phyloP scores from a whole-genome alignment of 2,888 invertebrate genomes.

The Petrophora chlorosata region DNA sequence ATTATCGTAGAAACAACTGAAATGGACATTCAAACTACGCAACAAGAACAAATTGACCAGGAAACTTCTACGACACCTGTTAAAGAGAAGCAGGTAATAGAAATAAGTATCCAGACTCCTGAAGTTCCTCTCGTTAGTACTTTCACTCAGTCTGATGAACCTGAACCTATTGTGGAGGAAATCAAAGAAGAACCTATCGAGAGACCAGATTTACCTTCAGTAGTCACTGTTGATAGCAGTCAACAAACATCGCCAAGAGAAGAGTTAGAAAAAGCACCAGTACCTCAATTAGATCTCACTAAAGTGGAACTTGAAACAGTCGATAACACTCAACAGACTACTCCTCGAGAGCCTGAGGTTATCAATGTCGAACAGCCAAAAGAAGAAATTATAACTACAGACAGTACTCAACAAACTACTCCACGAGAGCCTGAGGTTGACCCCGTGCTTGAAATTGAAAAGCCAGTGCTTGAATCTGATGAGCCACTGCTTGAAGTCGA shows the following conservation, averaged over 20 bases:
- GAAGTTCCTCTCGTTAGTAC: slow-evolving; percentile 63
- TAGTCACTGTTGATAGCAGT: slow-evolving; percentile 50
- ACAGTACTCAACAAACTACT: slow-evolving; percentile 60
- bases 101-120: slow-evolving; percentile 70
- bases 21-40: slow-evolving; percentile 66
- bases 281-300: not conserved
- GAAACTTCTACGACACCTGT: slow-evolving; percentile 70
- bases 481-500: not conserved
- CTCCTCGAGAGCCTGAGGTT: not conserved
- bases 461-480: not conserved
- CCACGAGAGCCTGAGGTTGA: slow-evolving; percentile 40
- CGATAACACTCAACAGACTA: not conserved
- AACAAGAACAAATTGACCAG: slow-evolving; percentile 60
- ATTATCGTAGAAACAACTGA: slow-evolving; percentile 66
- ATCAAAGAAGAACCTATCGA: slow-evolving; percentile 27
- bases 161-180: slow-evolving; percentile 46
- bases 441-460: slow-evolving; percentile 10
- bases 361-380: not conserved
- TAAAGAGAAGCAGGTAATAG: slow-evolving; percentile 55
- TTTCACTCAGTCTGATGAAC: slow-evolving; percentile 73
- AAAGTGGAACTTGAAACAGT: not conserved
- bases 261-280: slow-evolving; percentile 34
- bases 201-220: slow-evolving; percentile 30
- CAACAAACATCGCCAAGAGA: slow-evolving; percentile 55
- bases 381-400: slow-evolving; percentile 43